Evolutionary conservation across 2,888 invertebrate genomes (phyloP).

Genomic region (Julus scandinavius): DNA sequence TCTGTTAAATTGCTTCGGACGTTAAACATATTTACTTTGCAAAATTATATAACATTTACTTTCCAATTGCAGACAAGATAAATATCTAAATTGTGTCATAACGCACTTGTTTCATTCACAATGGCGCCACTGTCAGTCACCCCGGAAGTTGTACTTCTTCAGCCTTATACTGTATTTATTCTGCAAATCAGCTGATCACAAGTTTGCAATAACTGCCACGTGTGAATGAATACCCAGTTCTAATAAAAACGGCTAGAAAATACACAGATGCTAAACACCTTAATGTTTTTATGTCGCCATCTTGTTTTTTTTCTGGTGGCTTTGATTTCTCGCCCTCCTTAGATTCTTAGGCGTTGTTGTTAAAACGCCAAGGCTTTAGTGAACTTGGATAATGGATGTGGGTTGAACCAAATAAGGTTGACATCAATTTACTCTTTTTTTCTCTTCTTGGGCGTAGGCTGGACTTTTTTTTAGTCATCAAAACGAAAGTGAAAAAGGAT

Average conservation of each 20-base stretch:
- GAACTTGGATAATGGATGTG: conserved; percentile 28
- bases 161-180: too few species aligned
- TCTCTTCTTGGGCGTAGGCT: conserved; percentile 17
- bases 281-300: not conserved
- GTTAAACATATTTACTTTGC: too few species aligned
- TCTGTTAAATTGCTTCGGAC: too few species aligned
- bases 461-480: conserved; percentile 9
- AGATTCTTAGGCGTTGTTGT: conserved; percentile 20
- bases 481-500: conserved; percentile 29
- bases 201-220: too few species aligned
- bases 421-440: not conserved
- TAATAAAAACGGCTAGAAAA: not conserved
- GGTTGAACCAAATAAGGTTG: conserved; percentile 20
- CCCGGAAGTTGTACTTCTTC: too few species aligned
- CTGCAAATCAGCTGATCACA: too few species aligned
- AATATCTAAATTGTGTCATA: too few species aligned
- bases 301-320: not conserved
- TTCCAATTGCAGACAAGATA: too few species aligned
- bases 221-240: too few species aligned
- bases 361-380: conserved; percentile 26
- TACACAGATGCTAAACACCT: not conserved
- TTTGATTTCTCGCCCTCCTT: conserved; percentile 19
- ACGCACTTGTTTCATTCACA: too few species aligned
- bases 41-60: too few species aligned
- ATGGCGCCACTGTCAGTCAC: too few species aligned